Percentiles rank a stretch among this genome's conserved stretches.
Conservation (phyloP, 2,888 invertebrate species). For the Megastigmus dorsalis region DNA sequence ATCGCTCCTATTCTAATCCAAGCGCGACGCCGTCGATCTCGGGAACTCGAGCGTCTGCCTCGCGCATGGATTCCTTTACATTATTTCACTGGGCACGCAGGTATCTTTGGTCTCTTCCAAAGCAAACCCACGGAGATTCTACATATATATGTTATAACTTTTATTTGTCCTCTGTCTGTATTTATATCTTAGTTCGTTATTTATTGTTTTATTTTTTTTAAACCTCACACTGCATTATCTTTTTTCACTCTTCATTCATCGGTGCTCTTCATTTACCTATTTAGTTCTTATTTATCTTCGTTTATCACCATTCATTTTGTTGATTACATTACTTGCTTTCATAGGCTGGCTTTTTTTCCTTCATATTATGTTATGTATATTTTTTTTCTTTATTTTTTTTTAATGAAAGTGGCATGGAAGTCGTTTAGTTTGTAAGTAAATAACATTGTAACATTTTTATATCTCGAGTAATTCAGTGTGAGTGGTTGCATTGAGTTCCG, state of each 20-base stretch:
- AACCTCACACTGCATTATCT: conserved; percentile 31
- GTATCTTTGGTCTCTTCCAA: conserved; percentile 65
- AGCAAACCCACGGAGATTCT: conserved; percentile 24
- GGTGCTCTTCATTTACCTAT: conserved; percentile 21
- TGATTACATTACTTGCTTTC: conserved; percentile 43
- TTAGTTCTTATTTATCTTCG: conserved; percentile 16
- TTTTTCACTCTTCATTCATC: conserved; percentile 51
- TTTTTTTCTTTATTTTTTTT: conserved; percentile 31
- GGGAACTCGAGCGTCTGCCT: background rate
- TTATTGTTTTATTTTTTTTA: conserved; percentile 37
- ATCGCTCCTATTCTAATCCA: conserved; percentile 61
- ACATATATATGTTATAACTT: conserved; percentile 57
- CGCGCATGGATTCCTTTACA: conserved; percentile 39
- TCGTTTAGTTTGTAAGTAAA: conserved; percentile 24
- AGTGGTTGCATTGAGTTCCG: too few relatives aligned
- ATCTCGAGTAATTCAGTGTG: background rate
- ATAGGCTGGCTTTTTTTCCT: conserved; percentile 38
- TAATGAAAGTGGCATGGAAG: background rate
- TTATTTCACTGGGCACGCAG: conserved; percentile 71
- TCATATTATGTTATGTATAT: background rate
- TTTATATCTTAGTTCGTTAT: conserved; percentile 41
- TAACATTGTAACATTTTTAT: conserved; percentile 1
- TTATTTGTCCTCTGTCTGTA: conserved; percentile 50
- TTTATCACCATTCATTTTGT: conserved; percentile 39
- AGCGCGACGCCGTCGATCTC: conserved; percentile 11